Base-by-base conservation (phyloP, 2,113 vertebrate species). In the Acrocephalus arundinaceus region DNA sequence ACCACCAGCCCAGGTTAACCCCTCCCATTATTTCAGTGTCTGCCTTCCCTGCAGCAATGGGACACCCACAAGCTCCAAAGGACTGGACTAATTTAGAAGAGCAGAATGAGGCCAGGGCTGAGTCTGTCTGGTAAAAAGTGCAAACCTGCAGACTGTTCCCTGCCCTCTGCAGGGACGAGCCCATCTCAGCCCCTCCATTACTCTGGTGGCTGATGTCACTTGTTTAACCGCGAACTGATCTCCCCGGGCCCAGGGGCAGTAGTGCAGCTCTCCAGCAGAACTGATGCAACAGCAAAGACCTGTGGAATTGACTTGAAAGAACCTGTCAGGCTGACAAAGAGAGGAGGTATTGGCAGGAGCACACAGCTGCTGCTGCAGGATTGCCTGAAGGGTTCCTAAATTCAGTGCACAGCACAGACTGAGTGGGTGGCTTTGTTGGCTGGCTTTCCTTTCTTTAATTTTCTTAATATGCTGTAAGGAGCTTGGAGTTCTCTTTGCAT, bases 391-490 rank as follows among this genome's bases (percentile, higher is more conserved):
- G 72, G 80, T 54, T 97, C 93, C 95, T 94, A 80, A 96, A 96
- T 96, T 96, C 89, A 87, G 68, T 41, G 59, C 68, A 27, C 49
- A 85, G 55, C 49, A 37, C 65, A 94, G 73, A 55, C 73, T 46
- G 87, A 95, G 83, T 83, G 63, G 92, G 93, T 95, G 93, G 85
- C 66, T 95, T 87, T 66, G 62, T 89, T 94, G 71, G 59, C 75
- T 95, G 79, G 20, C 49, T 92, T 97, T 93, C 68, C 85, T 92
- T 94, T 72, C 77, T 94, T 88, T 88, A 91, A 85, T 96, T 96
- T 95, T 93, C 86, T 62, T 94, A 91, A 95, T 81, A 91, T n/a
- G 67, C 84, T 87, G 37, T 76, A 88, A 95, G 83, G 75, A 91
- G 75, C 37, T 94, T 77, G 71, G 83, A 95, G 75, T 71, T 89